phyloP scores from a whole-genome alignment of 2,888 invertebrate genomes.

The Frankliniella fusca region DNA sequence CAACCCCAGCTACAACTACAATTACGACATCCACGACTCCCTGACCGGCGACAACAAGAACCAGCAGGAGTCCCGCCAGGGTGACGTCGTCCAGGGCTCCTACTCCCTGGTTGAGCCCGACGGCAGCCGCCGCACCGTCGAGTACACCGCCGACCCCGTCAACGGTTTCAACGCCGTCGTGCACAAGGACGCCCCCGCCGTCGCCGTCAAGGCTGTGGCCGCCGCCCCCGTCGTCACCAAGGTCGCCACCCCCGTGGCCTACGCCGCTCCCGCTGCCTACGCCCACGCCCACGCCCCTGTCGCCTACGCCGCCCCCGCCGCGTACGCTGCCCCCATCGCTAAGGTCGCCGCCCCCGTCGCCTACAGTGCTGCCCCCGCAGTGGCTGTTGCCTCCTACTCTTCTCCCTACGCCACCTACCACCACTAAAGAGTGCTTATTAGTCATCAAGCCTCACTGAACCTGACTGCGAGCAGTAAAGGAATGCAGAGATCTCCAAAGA shows the following conservation, averaged over 20 bases:
- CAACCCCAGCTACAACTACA: slow-evolving; percentile 22
- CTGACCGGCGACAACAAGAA: slow-evolving; percentile 10
- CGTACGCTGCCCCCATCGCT: slow-evolving; percentile 5
- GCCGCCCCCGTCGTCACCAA: neutral
- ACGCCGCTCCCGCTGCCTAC: neutral
- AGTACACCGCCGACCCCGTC: slow-evolving; percentile 23
- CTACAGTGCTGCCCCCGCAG: slow-evolving; percentile 4
- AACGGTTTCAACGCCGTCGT: slow-evolving; percentile 22
- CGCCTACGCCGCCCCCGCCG: neutral
- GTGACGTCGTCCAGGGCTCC: slow-evolving; percentile 17
- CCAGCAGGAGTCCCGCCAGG: slow-evolving; percentile 25
- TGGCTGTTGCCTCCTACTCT: slow-evolving; percentile 2
- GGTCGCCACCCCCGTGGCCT: neutral
- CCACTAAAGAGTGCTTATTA: neutral
- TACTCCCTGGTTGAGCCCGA: slow-evolving; percentile 23
- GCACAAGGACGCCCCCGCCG: slow-evolving; percentile 23
- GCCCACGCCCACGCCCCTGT: neutral
- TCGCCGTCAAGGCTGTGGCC: slow-evolving; percentile 6
- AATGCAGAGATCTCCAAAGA: slow-evolving; percentile 12
- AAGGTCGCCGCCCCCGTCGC: slow-evolving; percentile 9
- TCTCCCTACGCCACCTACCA: slow-evolving; percentile 17
- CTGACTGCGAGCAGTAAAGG: neutral
- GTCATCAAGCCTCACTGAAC: neutral
- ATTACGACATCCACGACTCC: slow-evolving; percentile 20
- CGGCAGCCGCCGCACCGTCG: slow-evolving; percentile 18